Evolutionary conservation across 1,140 invertebrate genomes (phyloP).

Genomic region (Antheraea pernyi): DNA sequence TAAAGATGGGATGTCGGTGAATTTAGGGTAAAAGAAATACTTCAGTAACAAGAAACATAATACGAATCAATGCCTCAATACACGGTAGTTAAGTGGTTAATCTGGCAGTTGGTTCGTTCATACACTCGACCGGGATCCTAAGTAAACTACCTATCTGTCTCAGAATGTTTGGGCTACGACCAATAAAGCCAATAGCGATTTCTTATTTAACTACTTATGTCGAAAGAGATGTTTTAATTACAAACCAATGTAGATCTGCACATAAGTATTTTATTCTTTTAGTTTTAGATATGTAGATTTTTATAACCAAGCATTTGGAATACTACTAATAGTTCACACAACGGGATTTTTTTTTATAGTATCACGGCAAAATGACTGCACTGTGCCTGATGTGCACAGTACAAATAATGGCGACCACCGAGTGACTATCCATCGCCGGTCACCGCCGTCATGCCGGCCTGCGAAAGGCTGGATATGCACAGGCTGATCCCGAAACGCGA

Average conservation of each 20-base stretch:
- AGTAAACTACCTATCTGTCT: slow-evolving; percentile 53
- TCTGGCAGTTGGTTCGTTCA: slow-evolving; percentile 50
- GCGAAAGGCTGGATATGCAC: too few species aligned
- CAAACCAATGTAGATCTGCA: not conserved
- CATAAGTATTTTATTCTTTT: too few species aligned
- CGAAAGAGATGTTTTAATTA: slow-evolving; percentile 10
- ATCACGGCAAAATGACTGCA: too few species aligned
- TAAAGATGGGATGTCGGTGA: not conserved
- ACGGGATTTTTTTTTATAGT: too few species aligned
- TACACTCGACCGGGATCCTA: slow-evolving; percentile 47
- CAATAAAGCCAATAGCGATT: slow-evolving; percentile 35
- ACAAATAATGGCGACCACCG: too few species aligned
- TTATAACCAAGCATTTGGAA: too few species aligned
- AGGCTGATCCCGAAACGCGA: too few species aligned
- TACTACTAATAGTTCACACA: too few species aligned
- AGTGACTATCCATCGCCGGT: too few species aligned
- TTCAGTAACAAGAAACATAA: slow-evolving; percentile 19
- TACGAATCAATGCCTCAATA: slow-evolving; percentile 31
- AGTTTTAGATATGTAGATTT: too few species aligned
- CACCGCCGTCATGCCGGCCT: too few species aligned
- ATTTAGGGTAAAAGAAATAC: slow-evolving; percentile 3
- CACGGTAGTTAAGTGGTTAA: slow-evolving; percentile 48
- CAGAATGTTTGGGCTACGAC: slow-evolving; percentile 51
- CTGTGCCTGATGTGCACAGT: too few species aligned
- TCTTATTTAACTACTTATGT: slow-evolving; percentile 17